These are phyloP conservation scores for Gastrophysa polygoni DNA, from an alignment of 2,888 invertebrate genomes.

Conservation along the genomic window DNA sequence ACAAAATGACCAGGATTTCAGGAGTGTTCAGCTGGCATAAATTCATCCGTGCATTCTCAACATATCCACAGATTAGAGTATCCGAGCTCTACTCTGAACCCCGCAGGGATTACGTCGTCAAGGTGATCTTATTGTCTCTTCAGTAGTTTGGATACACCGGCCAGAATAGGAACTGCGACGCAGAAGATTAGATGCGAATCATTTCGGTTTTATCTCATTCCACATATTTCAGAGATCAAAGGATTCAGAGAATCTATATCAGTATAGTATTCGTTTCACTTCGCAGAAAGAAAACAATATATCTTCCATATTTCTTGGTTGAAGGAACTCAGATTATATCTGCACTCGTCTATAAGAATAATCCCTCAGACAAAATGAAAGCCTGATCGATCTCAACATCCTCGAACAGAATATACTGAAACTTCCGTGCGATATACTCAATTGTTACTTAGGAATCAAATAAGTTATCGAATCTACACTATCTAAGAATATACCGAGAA, in stretches of 20 bases:
- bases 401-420: too few relatives aligned
- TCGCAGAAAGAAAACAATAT: too few relatives aligned
- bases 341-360: too few relatives aligned
- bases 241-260: background rate
- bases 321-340: too few relatives aligned
- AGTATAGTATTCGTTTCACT: background rate
- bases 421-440: too few relatives aligned
- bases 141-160: constrained; percentile 1
- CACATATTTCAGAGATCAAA: background rate
- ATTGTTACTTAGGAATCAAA: too few relatives aligned
- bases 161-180: constrained; percentile 14
- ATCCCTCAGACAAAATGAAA: too few relatives aligned
- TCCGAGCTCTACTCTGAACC: constrained; percentile 49
- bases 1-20: constrained; percentile 30
- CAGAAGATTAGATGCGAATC: constrained; percentile 21
- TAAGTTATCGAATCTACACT: too few relatives aligned
- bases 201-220: constrained; percentile 7
- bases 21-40: constrained; percentile 46
- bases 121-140: constrained; percentile 48
- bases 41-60: constrained; percentile 62
- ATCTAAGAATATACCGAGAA: too few relatives aligned
- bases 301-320: too few relatives aligned
- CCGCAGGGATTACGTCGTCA: constrained; percentile 44
- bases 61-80: constrained; percentile 70
- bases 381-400: too few relatives aligned